Evolutionary conservation across 2,797 vertebrate genomes (phyloP).

Genomic region (Lycodopsis pacificus): DNA sequence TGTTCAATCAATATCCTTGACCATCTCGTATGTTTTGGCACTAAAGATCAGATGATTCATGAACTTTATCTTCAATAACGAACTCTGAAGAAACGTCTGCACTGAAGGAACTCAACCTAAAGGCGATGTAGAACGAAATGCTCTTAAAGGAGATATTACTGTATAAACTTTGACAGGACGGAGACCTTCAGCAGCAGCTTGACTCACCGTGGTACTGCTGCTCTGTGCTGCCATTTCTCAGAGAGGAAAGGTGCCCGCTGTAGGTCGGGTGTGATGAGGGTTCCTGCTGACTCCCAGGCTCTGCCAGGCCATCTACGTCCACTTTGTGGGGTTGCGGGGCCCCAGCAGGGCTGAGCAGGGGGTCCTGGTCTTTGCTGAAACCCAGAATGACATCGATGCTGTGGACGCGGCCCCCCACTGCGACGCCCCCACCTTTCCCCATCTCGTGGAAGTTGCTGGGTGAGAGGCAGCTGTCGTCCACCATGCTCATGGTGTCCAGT

Average conservation of each 20-base stretch:
- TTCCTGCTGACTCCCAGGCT: slow-evolving; percentile 76
- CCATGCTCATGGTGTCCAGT: slow-evolving; percentile 87
- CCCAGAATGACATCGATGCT: slow-evolving; percentile 89
- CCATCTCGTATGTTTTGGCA: not conserved
- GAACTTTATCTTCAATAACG: slow-evolving; percentile 11
- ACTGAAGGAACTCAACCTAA: not conserved
- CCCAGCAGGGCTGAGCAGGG: slow-evolving; percentile 75
- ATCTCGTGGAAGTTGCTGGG: slow-evolving; percentile 86
- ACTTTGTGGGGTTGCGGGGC: slow-evolving; percentile 68
- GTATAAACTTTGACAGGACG: not conserved
- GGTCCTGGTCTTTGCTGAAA: slow-evolving; percentile 86
- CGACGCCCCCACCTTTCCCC: slow-evolving; percentile 80
- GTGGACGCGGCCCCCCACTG: slow-evolving; percentile 82
- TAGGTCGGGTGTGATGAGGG: slow-evolving; percentile 67
- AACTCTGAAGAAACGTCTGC: slow-evolving; percentile 4
- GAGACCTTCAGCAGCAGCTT: slow-evolving; percentile 2
- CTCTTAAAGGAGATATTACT: not conserved
- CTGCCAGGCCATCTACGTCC: slow-evolving; percentile 68
- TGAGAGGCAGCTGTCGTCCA: slow-evolving; percentile 87
- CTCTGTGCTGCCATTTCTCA: slow-evolving; percentile 71
- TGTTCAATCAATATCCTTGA: slow-evolving; percentile 23
- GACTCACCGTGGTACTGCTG: slow-evolving; percentile 81
- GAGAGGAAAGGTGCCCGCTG: slow-evolving; percentile 70
- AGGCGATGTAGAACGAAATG: not conserved
- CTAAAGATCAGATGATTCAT: slow-evolving; percentile 15